Percentiles rank a stretch among this genome's conserved stretches.
Evolutionary conservation across 2,888 invertebrate species (phyloP).

Genomic region (Tanypteryx hageni): DNA sequence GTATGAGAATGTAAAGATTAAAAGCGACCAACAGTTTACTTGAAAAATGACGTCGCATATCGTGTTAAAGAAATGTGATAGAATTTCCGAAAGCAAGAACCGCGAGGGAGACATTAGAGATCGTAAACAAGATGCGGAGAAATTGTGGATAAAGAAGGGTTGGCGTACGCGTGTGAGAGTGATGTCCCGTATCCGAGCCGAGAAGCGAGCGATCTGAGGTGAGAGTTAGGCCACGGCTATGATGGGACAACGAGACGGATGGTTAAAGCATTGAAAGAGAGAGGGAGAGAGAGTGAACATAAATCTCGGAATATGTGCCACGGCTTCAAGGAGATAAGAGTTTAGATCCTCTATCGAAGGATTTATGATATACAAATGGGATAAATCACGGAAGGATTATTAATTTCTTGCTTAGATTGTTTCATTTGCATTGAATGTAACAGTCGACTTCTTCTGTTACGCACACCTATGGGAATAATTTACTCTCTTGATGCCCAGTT

Average conservation of each 20-base stretch:
- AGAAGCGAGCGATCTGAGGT: background rate
- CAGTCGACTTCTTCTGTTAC: constrained; percentile 9
- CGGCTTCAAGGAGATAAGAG: background rate
- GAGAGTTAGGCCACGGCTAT: background rate
- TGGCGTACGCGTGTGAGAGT: background rate
- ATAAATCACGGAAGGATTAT: background rate
- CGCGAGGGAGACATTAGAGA: background rate
- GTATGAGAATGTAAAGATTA: no score
- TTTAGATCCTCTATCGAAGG: background rate
- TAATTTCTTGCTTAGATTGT: constrained; percentile 1
- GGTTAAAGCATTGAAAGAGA: background rate
- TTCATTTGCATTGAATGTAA: background rate
- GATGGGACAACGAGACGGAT: background rate
- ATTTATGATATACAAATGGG: background rate
- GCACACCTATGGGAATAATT: background rate
- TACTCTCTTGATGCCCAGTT: background rate
- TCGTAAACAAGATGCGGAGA: background rate
- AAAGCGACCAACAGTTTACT: no score
- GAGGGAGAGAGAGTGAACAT: background rate
- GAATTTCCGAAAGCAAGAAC: background rate
- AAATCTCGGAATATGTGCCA: constrained; percentile 5
- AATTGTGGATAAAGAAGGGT: background rate
- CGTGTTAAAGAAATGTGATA: no score
- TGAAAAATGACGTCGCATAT: no score
- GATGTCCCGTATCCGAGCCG: background rate